Evolutionary conservation across 2,888 invertebrate genomes (phyloP).

Genomic region (Eupithecia centaureata): DNA sequence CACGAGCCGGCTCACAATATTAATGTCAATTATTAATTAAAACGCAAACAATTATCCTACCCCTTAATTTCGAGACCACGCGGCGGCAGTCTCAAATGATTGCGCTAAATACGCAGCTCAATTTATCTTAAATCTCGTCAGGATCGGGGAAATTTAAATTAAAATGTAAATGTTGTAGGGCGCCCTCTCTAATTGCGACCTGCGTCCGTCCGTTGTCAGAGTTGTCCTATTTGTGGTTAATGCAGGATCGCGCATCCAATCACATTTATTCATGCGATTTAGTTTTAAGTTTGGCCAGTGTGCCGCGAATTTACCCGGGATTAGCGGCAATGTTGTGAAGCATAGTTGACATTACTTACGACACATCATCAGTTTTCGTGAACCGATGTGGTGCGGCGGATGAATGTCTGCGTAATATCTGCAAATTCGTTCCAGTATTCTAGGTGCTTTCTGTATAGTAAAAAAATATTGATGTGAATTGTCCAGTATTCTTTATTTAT

Average conservation of each 20-base stretch:
- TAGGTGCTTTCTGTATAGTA: too few relatives aligned
- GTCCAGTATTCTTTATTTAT: not conserved
- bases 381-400: too few relatives aligned
- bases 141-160: constrained; percentile 80
- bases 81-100: constrained; percentile 72
- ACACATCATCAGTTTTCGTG: too few relatives aligned
- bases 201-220: constrained; percentile 70
- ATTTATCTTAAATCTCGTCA: constrained; percentile 81
- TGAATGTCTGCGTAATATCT: too few relatives aligned
- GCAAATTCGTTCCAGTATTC: too few relatives aligned
- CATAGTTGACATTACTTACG: not conserved
- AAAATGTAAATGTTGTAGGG: constrained; percentile 80
- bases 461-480: too few relatives aligned
- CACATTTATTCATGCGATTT: constrained; percentile 47
- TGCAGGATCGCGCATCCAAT: constrained; percentile 51
- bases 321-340: not conserved
- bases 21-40: constrained; percentile 77
- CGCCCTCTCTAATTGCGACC: constrained; percentile 76
- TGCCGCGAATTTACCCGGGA: not conserved
- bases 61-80: constrained; percentile 72
- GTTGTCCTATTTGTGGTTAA: constrained; percentile 58
- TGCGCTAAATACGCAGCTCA: constrained; percentile 77
- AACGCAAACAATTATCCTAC: constrained; percentile 75
- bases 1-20: constrained; percentile 57
- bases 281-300: constrained; percentile 25